A percentile compares a stretch with the other conserved stretches of the same genome.
Conservation (phyloP, 2,113 vertebrate genomes). For the Ammodytes dubius region DNA sequence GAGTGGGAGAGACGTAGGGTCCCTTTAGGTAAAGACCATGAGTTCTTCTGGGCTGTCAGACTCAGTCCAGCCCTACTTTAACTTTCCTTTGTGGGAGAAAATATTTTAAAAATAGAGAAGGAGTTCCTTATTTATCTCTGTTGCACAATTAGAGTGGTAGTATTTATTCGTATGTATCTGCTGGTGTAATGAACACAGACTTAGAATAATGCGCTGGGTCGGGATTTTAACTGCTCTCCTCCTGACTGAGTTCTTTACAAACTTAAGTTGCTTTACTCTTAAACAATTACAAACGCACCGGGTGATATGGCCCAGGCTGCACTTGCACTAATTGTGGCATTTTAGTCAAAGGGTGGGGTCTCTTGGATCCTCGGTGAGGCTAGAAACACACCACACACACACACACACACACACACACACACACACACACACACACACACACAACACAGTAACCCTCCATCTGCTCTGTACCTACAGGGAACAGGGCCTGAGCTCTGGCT, state of each 20-base stretch:
- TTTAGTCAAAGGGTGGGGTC: constrained; percentile 72
- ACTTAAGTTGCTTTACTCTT: constrained; percentile 57
- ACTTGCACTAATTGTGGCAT: constrained; percentile 79
- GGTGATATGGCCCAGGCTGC: constrained; percentile 81
- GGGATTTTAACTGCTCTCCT: constrained; percentile 55
- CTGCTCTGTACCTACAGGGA: constrained; percentile 51
- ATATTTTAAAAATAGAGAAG: constrained; percentile 62
- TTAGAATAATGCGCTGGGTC: constrained; percentile 52
- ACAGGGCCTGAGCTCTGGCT: constrained; percentile 65
- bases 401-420: constrained; percentile 40
- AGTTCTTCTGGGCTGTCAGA: constrained; percentile 50
- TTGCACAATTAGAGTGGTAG: constrained; percentile 47
- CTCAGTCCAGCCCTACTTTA: constrained; percentile 43
- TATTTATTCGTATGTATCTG: constrained; percentile 77
- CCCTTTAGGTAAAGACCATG: constrained; percentile 55
- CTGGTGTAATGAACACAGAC: constrained; percentile 64
- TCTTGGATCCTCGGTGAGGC: constrained; percentile 62
- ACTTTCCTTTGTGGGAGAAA: constrained; percentile 49
- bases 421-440: constrained; percentile 48
- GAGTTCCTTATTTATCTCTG: constrained; percentile 64
- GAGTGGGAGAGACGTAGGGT: constrained; percentile 59
- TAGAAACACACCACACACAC: constrained; percentile 39
- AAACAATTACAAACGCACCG: constrained; percentile 67
- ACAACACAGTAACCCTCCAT: constrained; percentile 28
- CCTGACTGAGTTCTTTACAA: constrained; percentile 62